Percentiles rank a stretch among this genome's conserved stretches.
Conservation (phyloP, 30 jellyfish, hydroid and myxozoan species). For the Mastigias papua region DNA sequence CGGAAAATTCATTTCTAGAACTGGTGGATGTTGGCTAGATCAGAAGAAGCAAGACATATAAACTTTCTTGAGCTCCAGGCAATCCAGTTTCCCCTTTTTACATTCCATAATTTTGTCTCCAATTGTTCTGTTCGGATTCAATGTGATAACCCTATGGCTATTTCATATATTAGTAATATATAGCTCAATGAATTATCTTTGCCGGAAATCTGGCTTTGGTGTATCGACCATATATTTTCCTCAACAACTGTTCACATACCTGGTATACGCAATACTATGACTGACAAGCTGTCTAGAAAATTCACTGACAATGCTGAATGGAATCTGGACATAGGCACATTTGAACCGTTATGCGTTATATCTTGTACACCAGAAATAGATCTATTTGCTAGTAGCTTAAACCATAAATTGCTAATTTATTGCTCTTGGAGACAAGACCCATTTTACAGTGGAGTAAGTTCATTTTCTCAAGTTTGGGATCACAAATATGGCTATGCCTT, state of each 20-base stretch:
- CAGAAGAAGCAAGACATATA: background rate
- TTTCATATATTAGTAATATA: background rate
- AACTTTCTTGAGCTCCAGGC: background rate
- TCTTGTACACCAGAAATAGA: conserved; percentile 26
- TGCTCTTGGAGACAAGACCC: conserved; percentile 45
- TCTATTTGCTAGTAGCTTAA: conserved; percentile 39
- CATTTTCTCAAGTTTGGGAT: conserved; percentile 29
- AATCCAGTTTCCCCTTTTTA: conserved; percentile 3
- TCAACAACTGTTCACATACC: conserved; percentile 43
- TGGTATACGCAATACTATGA: conserved; percentile 3
- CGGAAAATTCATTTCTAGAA: background rate
- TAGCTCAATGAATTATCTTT: background rate
- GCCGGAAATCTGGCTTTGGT: conserved; percentile 46
- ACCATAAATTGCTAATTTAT: background rate
- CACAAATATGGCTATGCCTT: conserved; percentile 34
- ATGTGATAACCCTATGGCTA: conserved; percentile 1
- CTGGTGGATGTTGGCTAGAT: background rate
- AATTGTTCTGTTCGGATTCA: background rate
- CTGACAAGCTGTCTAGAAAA: conserved; percentile 47
- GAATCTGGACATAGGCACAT: conserved; percentile 24
- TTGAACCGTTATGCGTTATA: background rate
- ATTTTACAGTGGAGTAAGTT: background rate
- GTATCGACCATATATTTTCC: background rate
- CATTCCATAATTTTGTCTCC: background rate
- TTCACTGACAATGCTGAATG: conserved; percentile 35